Evolutionary conservation across 2,113 vertebrate species (phyloP), one percentile per base, ranked within the genome.

Genomic region (Pantherophis guttatus): DNA sequence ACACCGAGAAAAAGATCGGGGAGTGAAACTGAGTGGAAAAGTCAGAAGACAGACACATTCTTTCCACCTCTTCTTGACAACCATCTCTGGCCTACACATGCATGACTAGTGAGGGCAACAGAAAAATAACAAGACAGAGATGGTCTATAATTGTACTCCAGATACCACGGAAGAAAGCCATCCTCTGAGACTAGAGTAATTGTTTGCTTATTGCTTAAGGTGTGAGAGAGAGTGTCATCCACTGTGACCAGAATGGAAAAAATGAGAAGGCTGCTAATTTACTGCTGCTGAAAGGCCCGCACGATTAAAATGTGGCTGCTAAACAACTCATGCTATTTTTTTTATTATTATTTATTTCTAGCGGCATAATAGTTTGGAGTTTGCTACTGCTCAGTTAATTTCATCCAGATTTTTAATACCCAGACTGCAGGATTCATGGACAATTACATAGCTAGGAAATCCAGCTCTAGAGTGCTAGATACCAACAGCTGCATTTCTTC

Each of bases 361-460:
- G 33, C 3, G 86, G 48, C 26, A 8, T 57, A 33, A 93, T 24
- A 89, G 93, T 54, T 90, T 93, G 70, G 52, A 19, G 86, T 33
- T 95, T 96, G 95, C 88, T 89, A 94, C 94, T 88, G 93, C 95
- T 93, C 91, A 92, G 11, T 90, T 93, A 87, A 91, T 95, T 95
- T 92, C 29, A 85, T 88, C 91, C 62, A 96, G 86, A 94, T 91
- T 95, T 92, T 96, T 92, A 94, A 8, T 75, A 92, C 0, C 95
- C 92, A 95, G 90, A 93, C 55, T 94, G 81, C 5, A 94, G 87
- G 95, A 75, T 92, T 86, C 53, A 39, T 95, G 93, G 96, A 96
- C 95, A 81, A 94, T 96, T 96, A 94, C 93, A 95, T 85, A 94
- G 95, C 87, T 91, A 95, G 94, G 59, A 94, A 93, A 96, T 62